Evolutionary conservation across 2,797 vertebrate species (phyloP).

Genomic region (Anguilla marmorata): DNA sequence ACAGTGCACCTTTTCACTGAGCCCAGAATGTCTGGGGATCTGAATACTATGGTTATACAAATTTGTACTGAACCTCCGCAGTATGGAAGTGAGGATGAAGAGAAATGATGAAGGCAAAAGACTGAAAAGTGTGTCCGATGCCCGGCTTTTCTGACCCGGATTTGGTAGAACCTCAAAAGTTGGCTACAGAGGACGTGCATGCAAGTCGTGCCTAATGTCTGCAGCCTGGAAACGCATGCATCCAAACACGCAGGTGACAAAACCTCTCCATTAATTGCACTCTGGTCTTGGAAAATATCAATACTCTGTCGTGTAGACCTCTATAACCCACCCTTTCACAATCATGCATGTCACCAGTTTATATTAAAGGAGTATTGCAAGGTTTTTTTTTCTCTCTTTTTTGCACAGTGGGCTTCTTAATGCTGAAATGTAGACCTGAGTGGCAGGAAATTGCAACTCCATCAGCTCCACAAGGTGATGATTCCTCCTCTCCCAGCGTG

Average conservation of each 20-base stretch:
- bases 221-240: conserved; percentile 1
- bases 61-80: background rate
- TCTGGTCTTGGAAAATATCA: background rate
- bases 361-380: conserved; percentile 32
- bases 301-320: conserved; percentile 21
- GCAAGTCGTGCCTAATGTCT: background rate
- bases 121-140: background rate
- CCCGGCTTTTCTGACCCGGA: background rate
- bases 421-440: conserved; percentile 36
- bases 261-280: background rate
- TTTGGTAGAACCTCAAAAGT: background rate
- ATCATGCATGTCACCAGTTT: conserved; percentile 43
- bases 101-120: background rate
- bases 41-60: background rate
- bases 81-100: background rate
- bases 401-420: conserved; percentile 65
- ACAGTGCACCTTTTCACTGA: background rate
- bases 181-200: background rate
- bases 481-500: background rate
- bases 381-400: conserved; percentile 47
- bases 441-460: conserved; percentile 7
- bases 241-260: background rate
- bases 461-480: conserved; percentile 22
- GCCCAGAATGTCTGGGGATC: background rate
- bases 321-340: conserved; percentile 21